Percentiles rank a stretch among this genome's conserved stretches.
Conservation (phyloP, 2,888 invertebrate species). For the Drepanosiphum platanoidis region DNA sequence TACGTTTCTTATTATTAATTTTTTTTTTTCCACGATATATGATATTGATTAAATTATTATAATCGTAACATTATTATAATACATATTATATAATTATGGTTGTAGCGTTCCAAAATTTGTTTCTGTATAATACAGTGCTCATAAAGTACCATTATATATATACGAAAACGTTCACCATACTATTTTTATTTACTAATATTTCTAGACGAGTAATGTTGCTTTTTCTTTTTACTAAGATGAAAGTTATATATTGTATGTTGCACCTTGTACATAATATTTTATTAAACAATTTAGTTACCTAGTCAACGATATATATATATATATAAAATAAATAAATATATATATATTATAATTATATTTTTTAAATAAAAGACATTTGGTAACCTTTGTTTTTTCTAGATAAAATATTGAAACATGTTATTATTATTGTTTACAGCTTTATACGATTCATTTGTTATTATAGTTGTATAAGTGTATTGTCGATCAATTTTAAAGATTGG, state of each 20-base stretch:
- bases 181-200: conserved; percentile 43
- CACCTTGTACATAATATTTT: conserved; percentile 59
- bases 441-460: conserved; percentile 51
- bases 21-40: background rate
- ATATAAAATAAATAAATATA: too few relatives aligned
- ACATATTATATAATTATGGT: background rate
- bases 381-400: conserved; percentile 59
- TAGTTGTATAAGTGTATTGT: conserved; percentile 54
- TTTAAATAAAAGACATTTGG: conserved; percentile 52
- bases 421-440: conserved; percentile 59
- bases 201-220: conserved; percentile 34
- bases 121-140: conserved; percentile 28
- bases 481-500: conserved; percentile 29
- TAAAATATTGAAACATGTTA: conserved; percentile 43
- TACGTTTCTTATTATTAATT: background rate
- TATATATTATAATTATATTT: conserved; percentile 54
- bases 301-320: conserved; percentile 27
- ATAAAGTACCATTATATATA: conserved; percentile 10
- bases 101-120: background rate
- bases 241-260: conserved; percentile 57
- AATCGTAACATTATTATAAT: background rate
- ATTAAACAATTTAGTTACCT: conserved; percentile 57
- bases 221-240: conserved; percentile 31
- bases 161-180: background rate
- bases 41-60: background rate